phyloP scores from a whole-genome alignment of 2,113 vertebrate genomes.

The Gymnarchus niloticus region DNA sequence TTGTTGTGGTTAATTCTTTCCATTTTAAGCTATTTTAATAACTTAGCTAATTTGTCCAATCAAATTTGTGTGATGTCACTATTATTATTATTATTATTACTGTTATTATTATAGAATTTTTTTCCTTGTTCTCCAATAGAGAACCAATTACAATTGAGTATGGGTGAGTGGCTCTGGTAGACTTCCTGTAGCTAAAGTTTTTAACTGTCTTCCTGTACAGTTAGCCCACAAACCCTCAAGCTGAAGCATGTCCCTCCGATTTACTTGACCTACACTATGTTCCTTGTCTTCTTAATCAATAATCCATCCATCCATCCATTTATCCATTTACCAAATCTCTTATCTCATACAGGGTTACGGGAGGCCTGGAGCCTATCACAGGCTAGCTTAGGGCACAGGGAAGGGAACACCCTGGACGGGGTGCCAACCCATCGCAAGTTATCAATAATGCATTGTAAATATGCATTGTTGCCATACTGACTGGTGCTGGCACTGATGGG shows the following conservation, averaged over 20 bases:
- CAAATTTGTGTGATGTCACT: too few relatives aligned
- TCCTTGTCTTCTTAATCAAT: neutral
- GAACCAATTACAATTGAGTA: slow-evolving; percentile 50
- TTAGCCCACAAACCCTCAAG: slow-evolving; percentile 16
- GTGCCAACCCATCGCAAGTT: too few relatives aligned
- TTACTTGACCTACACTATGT: neutral
- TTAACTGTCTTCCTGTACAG: slow-evolving; percentile 43
- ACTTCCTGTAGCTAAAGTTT: slow-evolving; percentile 30
- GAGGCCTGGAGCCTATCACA: too few relatives aligned
- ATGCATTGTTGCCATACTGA: slow-evolving; percentile 37
- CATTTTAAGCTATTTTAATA: neutral
- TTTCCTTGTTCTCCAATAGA: slow-evolving; percentile 52
- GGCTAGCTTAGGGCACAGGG: too few relatives aligned
- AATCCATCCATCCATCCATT: too few relatives aligned
- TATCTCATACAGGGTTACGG: too few relatives aligned
- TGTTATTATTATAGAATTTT: too few relatives aligned
- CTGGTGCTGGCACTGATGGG: slow-evolving; percentile 30
- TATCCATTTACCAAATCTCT: too few relatives aligned
- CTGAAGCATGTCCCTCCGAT: neutral
- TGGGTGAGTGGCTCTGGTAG: slow-evolving; percentile 58
- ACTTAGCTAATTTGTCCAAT: slow-evolving; percentile 37
- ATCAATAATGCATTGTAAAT: neutral
- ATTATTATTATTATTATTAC: too few relatives aligned
- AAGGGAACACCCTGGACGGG: too few relatives aligned
- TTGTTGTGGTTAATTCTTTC: neutral